Conservation (phyloP, 2,113 vertebrate genomes). For the Gnathonemus echidnorhynchus region DNA sequence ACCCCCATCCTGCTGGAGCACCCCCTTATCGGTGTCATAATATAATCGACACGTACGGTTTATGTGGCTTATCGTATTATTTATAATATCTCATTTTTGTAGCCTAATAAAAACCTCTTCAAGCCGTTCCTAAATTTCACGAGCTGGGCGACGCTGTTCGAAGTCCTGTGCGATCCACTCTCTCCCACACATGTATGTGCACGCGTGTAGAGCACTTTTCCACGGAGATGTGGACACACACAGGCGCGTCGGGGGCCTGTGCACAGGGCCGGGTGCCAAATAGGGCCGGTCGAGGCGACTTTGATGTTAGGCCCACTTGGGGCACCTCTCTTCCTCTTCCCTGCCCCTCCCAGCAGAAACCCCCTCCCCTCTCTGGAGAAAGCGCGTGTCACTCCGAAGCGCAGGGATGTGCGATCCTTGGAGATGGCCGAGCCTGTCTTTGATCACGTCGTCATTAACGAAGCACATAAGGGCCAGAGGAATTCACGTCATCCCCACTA, state of each 20-base stretch:
- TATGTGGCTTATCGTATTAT: background rate
- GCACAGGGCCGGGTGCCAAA: conserved; percentile 13
- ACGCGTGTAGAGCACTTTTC: background rate
- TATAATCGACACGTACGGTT: background rate
- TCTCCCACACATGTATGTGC: background rate
- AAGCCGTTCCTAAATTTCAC: background rate
- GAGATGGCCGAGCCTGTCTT: conserved; percentile 29
- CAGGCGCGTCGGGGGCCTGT: background rate
- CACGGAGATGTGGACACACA: background rate
- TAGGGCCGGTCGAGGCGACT: conserved; percentile 32
- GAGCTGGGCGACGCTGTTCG: background rate
- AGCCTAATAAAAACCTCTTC: background rate
- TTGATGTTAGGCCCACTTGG: conserved; percentile 42
- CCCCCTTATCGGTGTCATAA: background rate
- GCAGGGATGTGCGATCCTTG: conserved; percentile 23
- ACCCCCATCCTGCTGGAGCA: background rate
- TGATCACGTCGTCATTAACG: conserved; percentile 43
- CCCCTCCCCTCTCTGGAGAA: background rate
- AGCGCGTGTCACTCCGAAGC: conserved; percentile 17
- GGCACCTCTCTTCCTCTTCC: conserved; percentile 15
- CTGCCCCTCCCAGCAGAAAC: conserved; percentile 6
- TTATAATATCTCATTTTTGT: background rate
- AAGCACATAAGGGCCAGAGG: conserved; percentile 36
- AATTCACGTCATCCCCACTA: conserved; percentile 27
- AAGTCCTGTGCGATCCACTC: background rate